These are phyloP conservation scores for Idris sp. DNA, from an alignment of 1,140 invertebrate genomes.

Conservation along the genomic window DNA sequence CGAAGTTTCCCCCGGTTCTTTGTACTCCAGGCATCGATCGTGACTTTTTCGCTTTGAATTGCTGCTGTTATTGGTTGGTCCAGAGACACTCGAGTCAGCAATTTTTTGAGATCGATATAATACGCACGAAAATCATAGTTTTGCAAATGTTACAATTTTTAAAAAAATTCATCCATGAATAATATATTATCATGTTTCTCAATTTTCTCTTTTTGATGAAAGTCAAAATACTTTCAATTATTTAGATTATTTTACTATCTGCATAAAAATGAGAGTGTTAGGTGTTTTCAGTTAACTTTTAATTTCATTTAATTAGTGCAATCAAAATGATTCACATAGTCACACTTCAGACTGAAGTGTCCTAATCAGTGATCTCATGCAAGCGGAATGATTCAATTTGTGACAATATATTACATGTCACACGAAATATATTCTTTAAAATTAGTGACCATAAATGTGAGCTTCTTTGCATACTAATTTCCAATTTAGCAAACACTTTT, in stretches of 20 bases:
- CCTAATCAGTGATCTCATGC: conserved; percentile 52
- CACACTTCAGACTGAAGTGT: conserved; percentile 26
- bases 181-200: too few species aligned
- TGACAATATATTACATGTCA: conserved; percentile 35
- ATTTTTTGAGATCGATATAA: conserved; percentile 36
- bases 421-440: conserved; percentile 18
- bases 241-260: too few species aligned
- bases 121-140: conserved; percentile 16
- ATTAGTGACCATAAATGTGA: conserved; percentile 10
- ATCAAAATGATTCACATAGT: conserved; percentile 28
- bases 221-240: too few species aligned
- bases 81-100: conserved; percentile 29
- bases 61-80: conserved; percentile 20
- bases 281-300: too few species aligned
- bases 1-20: conserved; percentile 21
- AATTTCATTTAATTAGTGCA: conserved; percentile 16
- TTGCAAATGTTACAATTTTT: too few species aligned
- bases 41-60: conserved; percentile 44
- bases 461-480: conserved; percentile 11
- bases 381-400: conserved; percentile 53
- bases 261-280: too few species aligned
- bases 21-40: conserved; percentile 50
- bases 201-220: too few species aligned
- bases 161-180: too few species aligned
- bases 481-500: not conserved